Base-by-base conservation (phyloP, 2,797 vertebrate species). In the Bucorvus abyssinicus region DNA sequence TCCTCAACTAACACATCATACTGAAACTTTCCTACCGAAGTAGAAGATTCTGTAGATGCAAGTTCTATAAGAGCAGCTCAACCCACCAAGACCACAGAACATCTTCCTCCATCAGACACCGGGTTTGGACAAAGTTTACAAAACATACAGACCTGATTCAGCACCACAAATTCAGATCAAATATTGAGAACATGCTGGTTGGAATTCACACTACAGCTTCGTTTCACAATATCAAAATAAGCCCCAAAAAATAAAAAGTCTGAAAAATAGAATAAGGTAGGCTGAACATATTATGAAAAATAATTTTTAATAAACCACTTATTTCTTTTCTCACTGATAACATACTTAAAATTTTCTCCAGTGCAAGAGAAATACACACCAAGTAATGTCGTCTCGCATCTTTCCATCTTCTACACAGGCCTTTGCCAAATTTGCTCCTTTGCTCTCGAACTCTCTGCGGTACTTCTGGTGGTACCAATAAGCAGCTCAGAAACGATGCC, bases 151-250 rank as follows among this genome's bases (percentile, higher is more conserved):
- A 45, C 20, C 60, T 5, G 18, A 26, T 2, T 30, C n/a, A 30
- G 38, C 4, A 22, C 30, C 1, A 1, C 24, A 32, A 59, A 34
- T 17, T 30, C 76, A 23, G 21, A 21, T 20, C 61, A 63, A 60
- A 40, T 18, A 22, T 0, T 16, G 44, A 52, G 52, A 73, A 44
- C 5, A 0, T 0, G 3, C 4, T 18, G 5, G 2, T 5, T 63
- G 16, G 40, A 55, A 63, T 23, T n/a, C 40, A 30, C n/a, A 5
- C 30, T 26, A 20, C 14, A 27, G 23, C 20, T 50, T 53, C 36
- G 9, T 44, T 64, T 53, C 9, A 36, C 16, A n/a, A 4, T 1
- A 49, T 3, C 30, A 50, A 57, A 69, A 36, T 6, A n/a, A 44
- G 10, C 2, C 17, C 34, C 57, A 5, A 7, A 45, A 12, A 16